Evolutionary conservation across 2,797 vertebrate genomes (phyloP), one percentile per base, ranked within the genome.

Genomic region (Mus spretus): DNA sequence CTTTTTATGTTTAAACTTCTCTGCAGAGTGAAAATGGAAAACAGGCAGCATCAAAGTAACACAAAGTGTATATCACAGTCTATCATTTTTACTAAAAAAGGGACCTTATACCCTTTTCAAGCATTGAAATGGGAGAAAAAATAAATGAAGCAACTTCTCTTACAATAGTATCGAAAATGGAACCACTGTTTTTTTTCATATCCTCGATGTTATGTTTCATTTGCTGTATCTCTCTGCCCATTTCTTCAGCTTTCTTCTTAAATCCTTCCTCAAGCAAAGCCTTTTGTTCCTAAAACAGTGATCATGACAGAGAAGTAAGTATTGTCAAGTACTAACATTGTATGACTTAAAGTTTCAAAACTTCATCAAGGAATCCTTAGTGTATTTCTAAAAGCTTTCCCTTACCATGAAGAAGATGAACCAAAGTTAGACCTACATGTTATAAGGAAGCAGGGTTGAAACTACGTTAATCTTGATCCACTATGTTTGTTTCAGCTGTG

Each of bases 41-140:
- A 50, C 6, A 59, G 12, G 1, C 24, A 65, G 19, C 44, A 44
- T 65, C 17, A 47, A 67, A 87, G 59, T 87, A 67, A 14, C 34
- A 6, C 26, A 87, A 70, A 70, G 2, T 37, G 19, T 74, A 61
- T n/a, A 95, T 34, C 3, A 22, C 6, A 61, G 12, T 81, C 31
- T 31, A 9, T 34, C 28, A 53, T 70, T 24, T 75, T 10, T 4
- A 0, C 40, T n/a, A 44, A 17, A 0, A 1, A 28, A 57, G 0
- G 2, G 10, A 9, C 40, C 6, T 11, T 57, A 40, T 1, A 57
- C 0, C 3, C 14, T 12, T 14, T 2, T 0, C 3, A 40, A 7
- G 0, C 8, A 55, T 12, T 55, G 13, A 55, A 55, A 55, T 15
- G 55, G 55, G 55, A 17, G 55, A 15, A 55, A 15, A 55, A 15